These are phyloP conservation scores for Pomatorhinus ruficollis DNA, from an alignment of 2,113 vertebrate species.

Conservation along the genomic window DNA sequence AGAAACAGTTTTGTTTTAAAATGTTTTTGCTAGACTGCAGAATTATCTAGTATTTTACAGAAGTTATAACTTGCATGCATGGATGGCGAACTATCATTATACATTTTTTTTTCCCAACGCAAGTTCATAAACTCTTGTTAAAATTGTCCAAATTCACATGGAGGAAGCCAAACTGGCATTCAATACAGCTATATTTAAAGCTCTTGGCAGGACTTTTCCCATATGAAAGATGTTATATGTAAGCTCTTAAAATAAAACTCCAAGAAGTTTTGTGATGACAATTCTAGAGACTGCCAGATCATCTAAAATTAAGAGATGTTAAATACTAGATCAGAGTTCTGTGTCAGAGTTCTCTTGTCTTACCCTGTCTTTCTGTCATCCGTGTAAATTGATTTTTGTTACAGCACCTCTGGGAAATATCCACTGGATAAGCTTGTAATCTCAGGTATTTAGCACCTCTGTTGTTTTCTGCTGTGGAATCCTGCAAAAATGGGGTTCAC, in stretches of 20 bases:
- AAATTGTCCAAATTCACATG: conserved; percentile 4
- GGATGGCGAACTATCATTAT: neutral
- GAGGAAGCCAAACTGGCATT: conserved; percentile 45
- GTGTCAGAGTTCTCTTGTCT: conserved; percentile 25
- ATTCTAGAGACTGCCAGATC: neutral
- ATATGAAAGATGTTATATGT: conserved; percentile 21
- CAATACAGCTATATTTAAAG: neutral
- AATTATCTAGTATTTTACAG: conserved; percentile 11
- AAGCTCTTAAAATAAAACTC: neutral
- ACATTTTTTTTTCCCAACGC: neutral
- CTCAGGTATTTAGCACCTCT: conserved; percentile 36
- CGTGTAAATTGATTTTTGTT: neutral
- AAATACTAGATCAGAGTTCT: neutral
- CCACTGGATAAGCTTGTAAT: conserved; percentile 1
- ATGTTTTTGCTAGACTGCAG: neutral
- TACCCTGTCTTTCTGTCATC: neutral
- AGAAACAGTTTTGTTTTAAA: neutral
- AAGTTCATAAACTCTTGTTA: conserved; percentile 48
- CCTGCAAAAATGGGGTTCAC: neutral
- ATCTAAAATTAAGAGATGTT: neutral
- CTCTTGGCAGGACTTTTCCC: conserved; percentile 17
- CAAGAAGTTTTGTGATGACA: neutral
- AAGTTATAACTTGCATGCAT: neutral
- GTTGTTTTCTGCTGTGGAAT: neutral
- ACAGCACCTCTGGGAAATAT: conserved; percentile 40